Conservation (phyloP, 92 coral and sea anemone species). For the Scolanthus callimorphus region DNA sequence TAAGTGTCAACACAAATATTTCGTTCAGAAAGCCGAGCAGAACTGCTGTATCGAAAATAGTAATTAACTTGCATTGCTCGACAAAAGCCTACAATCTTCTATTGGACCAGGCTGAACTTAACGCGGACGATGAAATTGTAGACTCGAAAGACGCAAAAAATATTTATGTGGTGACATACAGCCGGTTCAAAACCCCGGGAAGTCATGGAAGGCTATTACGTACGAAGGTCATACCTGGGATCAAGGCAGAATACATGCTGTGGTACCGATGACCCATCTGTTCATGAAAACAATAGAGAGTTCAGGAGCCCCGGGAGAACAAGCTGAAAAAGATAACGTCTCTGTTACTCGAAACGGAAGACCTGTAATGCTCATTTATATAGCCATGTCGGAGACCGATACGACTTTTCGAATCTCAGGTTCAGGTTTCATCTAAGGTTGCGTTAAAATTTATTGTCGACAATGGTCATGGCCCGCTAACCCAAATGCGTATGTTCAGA, state of each 20-base stretch:
- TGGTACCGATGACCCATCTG: constrained; percentile 9
- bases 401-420: neutral
- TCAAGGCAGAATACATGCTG: constrained; percentile 8
- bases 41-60: constrained; percentile 2
- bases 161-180: neutral
- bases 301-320: too few relatives aligned
- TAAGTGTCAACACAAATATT: constrained; percentile 16
- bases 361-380: neutral
- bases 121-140: constrained; percentile 10
- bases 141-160: constrained; percentile 38
- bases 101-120: constrained; percentile 10
- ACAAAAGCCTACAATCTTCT: constrained; percentile 11
- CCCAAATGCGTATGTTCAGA: neutral
- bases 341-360: neutral
- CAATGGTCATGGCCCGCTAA: neutral
- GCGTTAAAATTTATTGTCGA: neutral
- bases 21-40: constrained; percentile 23
- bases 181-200: neutral
- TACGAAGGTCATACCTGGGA: constrained; percentile 2
- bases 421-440: neutral
- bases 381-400: neutral
- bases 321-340: neutral
- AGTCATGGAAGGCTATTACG: neutral
- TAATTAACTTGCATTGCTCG: constrained; percentile 29
- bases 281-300: constrained; percentile 1